These are phyloP conservation scores for Bursaphelenchus okinawaensis DNA, from an alignment of 2,888 invertebrate species.

Conservation along the genomic window DNA sequence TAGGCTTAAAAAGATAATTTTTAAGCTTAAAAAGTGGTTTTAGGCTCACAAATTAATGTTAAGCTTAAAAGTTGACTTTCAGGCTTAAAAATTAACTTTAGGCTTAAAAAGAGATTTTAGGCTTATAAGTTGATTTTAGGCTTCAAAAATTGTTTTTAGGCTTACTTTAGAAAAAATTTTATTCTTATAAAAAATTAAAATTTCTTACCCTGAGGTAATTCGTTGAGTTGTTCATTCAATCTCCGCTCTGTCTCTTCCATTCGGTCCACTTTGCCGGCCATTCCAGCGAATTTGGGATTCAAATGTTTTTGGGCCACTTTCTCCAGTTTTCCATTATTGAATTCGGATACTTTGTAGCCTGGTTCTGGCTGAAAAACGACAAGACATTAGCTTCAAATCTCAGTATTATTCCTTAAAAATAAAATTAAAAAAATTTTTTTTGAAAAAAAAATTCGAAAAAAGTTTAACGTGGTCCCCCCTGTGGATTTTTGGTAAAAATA, in stretches of 20 bases:
- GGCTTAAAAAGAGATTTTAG: too few species aligned
- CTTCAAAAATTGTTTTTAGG: too few species aligned
- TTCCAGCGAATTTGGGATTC: constrained; percentile 51
- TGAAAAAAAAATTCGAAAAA: not conserved
- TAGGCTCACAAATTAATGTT: too few species aligned
- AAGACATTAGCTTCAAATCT: not conserved
- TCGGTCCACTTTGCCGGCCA: constrained; percentile 47
- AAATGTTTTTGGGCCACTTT: constrained; percentile 44
- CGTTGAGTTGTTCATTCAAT: constrained; percentile 20
- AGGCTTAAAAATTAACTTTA: too few species aligned
- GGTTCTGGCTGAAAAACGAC: constrained; percentile 37
- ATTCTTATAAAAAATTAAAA: not conserved
- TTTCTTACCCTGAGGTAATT: not conserved
- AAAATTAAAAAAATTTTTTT: not conserved
- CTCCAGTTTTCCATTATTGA: constrained; percentile 48
- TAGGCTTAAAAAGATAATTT: too few species aligned
- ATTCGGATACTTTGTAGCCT: constrained; percentile 51
- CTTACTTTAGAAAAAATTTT: not conserved
- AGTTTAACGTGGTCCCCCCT: too few species aligned
- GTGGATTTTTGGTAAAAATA: too few species aligned
- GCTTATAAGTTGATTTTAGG: too few species aligned
- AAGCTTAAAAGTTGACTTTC: too few species aligned
- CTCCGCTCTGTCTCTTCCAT: constrained; percentile 46
- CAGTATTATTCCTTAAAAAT: too few species aligned
- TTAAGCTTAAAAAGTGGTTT: too few species aligned